A percentile compares a stretch with the other conserved stretches of the same genome.
phyloP scores from a whole-genome alignment of 2,113 vertebrate genomes.

The Catharus fuscescens region DNA sequence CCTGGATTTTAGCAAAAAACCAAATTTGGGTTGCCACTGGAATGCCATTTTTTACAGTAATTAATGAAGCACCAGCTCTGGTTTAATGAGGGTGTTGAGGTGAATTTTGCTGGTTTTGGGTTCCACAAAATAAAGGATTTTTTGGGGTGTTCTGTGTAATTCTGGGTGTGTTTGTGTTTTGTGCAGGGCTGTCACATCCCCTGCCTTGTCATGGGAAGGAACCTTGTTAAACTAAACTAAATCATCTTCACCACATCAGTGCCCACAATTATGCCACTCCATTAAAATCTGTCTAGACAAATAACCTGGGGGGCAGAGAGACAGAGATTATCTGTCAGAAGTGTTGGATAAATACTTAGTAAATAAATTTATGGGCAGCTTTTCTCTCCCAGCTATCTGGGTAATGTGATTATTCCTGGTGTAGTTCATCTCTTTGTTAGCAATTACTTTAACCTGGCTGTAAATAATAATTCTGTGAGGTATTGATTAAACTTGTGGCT shows the following conservation, averaged over 20 bases:
- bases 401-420: neutral
- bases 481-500: neutral
- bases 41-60: neutral
- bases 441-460: neutral
- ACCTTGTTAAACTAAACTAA: neutral
- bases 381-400: neutral
- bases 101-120: neutral
- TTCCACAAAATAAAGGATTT: neutral
- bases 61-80: neutral
- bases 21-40: neutral
- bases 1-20: neutral
- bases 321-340: neutral
- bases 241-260: slow-evolving; percentile 22
- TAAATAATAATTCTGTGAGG: neutral
- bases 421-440: neutral
- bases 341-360: neutral
- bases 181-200: neutral
- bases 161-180: neutral
- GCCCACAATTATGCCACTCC: neutral
- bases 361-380: neutral
- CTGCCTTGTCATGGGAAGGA: neutral
- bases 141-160: neutral
- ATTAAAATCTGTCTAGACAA: slow-evolving; percentile 61
- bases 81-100: neutral
- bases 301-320: slow-evolving; percentile 6